A percentile compares a stretch with the other conserved stretches of the same genome.
These are phyloP conservation scores for Tanytarsus gracilentus DNA, from an alignment of 2,888 invertebrate genomes.

Conservation along the genomic window DNA sequence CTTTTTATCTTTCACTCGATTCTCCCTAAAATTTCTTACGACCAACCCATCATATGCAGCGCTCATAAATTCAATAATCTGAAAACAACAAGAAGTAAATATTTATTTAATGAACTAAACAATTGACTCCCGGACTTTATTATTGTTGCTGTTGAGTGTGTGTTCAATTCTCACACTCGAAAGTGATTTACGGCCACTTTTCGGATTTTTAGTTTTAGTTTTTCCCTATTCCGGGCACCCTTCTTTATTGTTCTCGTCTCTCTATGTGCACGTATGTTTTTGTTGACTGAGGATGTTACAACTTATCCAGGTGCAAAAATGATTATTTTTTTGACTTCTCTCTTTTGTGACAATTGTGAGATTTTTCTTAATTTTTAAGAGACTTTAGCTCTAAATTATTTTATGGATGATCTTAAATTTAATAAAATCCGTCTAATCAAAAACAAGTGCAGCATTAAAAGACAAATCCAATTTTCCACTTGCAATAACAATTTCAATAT, in stretches of 20 bases:
- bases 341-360: too few species aligned
- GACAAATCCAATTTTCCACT: conserved; percentile 26
- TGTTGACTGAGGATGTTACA: not conserved
- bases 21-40: too few species aligned
- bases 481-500: conserved; percentile 15
- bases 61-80: too few species aligned
- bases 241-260: not conserved
- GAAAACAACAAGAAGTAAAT: conserved; percentile 25
- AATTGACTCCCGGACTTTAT: conserved; percentile 20
- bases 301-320: conserved; percentile 28
- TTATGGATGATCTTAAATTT: conserved; percentile 1
- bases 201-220: not conserved
- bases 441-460: not conserved
- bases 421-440: too few species aligned
- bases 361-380: too few species aligned
- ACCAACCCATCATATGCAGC: too few species aligned
- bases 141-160: not conserved
- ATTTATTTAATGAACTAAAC: conserved; percentile 29
- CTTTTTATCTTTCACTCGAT: not conserved
- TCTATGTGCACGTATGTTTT: not conserved
- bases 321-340: conserved; percentile 3
- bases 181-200: conserved; percentile 25
- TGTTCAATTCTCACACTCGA: conserved; percentile 5
- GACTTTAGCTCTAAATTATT: not conserved
- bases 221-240: not conserved